Percentiles rank a stretch among this genome's conserved stretches.
Evolutionary conservation across 2,797 vertebrate species (phyloP).

Genomic region (Heteromormyrus szaboi): DNA sequence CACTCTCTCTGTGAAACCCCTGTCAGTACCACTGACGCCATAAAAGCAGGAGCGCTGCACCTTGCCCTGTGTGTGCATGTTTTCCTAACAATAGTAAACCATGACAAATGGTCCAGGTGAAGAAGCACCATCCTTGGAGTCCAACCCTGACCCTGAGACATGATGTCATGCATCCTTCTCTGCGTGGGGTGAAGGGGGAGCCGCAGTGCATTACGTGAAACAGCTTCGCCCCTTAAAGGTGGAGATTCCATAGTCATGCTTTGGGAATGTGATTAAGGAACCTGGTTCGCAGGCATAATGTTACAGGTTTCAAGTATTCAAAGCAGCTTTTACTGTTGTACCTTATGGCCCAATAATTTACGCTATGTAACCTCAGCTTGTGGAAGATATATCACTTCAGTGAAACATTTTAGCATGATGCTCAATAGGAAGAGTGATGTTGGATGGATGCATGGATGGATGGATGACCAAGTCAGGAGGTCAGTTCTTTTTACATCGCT

Average conservation of each 20-base stretch:
- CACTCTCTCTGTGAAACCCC: not conserved
- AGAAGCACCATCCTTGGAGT: not conserved
- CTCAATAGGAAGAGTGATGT: not conserved
- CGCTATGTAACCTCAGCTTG: not conserved
- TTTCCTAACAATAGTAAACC: not conserved
- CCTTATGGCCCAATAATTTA: not conserved
- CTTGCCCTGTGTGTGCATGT: not conserved
- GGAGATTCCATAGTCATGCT: not conserved
- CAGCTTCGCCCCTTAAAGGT: not conserved
- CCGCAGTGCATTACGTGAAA: too few species aligned
- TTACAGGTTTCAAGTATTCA: not conserved
- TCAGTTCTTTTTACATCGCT: not conserved
- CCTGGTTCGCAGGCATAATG: not conserved
- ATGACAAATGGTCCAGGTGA: not conserved
- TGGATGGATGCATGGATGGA: not conserved
- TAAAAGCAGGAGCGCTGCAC: not conserved
- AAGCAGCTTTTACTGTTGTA: not conserved
- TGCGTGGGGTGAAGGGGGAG: not conserved
- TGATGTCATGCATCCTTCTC: not conserved
- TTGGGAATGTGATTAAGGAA: not conserved
- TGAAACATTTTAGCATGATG: not conserved
- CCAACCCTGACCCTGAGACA: not conserved
- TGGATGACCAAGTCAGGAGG: not conserved
- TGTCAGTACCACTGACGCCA: not conserved
- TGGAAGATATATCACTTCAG: not conserved